Base-by-base conservation (phyloP, 2,113 vertebrate species). In the Platysternon megacephalum region DNA sequence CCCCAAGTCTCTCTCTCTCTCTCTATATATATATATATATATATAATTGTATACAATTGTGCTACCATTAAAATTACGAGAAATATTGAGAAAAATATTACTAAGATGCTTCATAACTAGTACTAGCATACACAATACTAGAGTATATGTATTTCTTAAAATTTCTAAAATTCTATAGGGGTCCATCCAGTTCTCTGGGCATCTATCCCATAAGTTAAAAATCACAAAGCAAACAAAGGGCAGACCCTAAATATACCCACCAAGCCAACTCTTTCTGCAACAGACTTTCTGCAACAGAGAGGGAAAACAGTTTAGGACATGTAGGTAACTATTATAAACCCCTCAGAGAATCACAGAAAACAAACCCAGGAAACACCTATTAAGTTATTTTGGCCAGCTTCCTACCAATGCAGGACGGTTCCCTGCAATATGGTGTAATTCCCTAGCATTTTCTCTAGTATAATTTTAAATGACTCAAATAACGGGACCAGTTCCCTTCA, bases 41-140 rank as follows among this genome's bases (percentile, higher is more conserved):
- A 96, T 92, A 89, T 61, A 93, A 22, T 22, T 53, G 8, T 46
- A 53, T 80, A 96, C 96, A 97, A 96, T 96, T 97, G 94, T 93
- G 72, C 39, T 61, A 56, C 80, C 48, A 28, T 91, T 84, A n/a
- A 91, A 95, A 96, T 81, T 96, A 95, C 35, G 79, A 90, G 94
- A 97, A 97, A 97, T 91, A 96, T 92, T 51, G 35, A 72, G 32
- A 42, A 68, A 87, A 87, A 86, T 42, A 58, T 55, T 16, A 93
- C 85, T 8, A 82, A 52, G 48, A 21, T 84, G 91, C 90, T 97
- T 97, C 95, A 61, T 95, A 97, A 97, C 84, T 42, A 76, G 24
- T 44, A 46, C 2, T 76, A 46, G 11, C 42, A 76, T 26, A 44
- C 24, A 76, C 19, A 76, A 22, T 26, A 28, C 42, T 0, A 2